Base-by-base conservation (phyloP, 2,888 invertebrate species). In the Clepsis dumicolana region DNA sequence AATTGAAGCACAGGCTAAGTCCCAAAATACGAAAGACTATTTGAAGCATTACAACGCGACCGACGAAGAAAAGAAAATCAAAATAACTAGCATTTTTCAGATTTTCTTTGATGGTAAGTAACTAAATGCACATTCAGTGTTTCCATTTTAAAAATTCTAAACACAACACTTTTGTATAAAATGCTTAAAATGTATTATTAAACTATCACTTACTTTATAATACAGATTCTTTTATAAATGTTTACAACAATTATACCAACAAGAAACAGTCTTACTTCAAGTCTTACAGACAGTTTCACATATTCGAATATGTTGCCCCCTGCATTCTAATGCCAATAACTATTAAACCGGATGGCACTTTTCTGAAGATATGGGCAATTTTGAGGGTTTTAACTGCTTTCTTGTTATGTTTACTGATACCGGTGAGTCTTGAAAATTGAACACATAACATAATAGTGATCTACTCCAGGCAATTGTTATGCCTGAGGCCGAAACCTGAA, bases 201-300 rank as follows among this genome's bases (percentile, higher is more conserved):
- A n/a, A n/a, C n/a, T n/a, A n/a, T n/a, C 16, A 48, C 16, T 10
- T 59, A 1, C 18, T 32, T 41, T 10, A 16, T 59, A 12, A 83
- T 80, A 48, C 81, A 93, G 93, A 89, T 80, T 93, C 93, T 0
- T 91, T 93, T 64, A 90, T 93, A 65, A 84, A 91, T 65, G 82
- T 93, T 1, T 73, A 75, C 62, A 71, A 71, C 0, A 82, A 89
- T 69, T 93, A 93, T 66, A 81, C 78, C 60, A 81, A 74, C 56
- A 80, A 69, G 1, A 85, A 83, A 54, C 78, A 86, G 68, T 88
- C 79, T 66, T 93, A 93, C 73, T 70, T 78, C 62, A 83, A 86
- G 70, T 92, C 93, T 0, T 93, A 81, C 72, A 80, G 83, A 61
- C 73, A 90, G 62, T 93, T 91, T 65, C 70, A 80, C 2, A 71